phyloP scores from a whole-genome alignment of 2,113 vertebrate species.

The Eudyptes chrysolophus region DNA sequence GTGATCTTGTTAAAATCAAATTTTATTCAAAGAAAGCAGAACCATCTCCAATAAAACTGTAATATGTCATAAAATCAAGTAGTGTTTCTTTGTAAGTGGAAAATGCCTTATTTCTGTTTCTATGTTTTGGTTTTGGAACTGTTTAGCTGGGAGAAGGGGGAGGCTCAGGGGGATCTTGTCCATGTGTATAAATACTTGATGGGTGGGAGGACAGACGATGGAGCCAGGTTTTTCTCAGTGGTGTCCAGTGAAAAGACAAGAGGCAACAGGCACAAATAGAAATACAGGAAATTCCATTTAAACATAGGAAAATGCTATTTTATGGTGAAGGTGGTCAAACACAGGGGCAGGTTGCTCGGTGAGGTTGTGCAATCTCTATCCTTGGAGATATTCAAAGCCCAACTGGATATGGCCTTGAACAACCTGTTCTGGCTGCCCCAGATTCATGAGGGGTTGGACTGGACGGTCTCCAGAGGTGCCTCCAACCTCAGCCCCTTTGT shows the following conservation, averaged over 20 bases:
- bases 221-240: not conserved
- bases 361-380: not conserved
- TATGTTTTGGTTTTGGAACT: not conserved
- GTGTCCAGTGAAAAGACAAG: not conserved
- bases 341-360: not conserved
- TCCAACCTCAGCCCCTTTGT: not conserved
- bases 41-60: not conserved
- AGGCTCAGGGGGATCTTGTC: not conserved
- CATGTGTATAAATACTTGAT: not conserved
- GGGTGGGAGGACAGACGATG: not conserved
- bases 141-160: not conserved
- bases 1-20: constrained; percentile 21
- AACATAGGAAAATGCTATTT: not conserved
- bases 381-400: not conserved
- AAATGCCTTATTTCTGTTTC: not conserved
- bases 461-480: too few species aligned
- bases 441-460: not conserved
- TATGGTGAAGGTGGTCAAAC: not conserved
- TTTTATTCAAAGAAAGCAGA: constrained; percentile 4
- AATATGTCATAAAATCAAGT: not conserved
- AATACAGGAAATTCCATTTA: not conserved
- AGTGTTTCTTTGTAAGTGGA: not conserved
- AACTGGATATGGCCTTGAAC: not conserved
- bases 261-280: not conserved
- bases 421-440: not conserved